Conservation (phyloP, 23 tunicate genomes). For the Styela clava region DNA sequence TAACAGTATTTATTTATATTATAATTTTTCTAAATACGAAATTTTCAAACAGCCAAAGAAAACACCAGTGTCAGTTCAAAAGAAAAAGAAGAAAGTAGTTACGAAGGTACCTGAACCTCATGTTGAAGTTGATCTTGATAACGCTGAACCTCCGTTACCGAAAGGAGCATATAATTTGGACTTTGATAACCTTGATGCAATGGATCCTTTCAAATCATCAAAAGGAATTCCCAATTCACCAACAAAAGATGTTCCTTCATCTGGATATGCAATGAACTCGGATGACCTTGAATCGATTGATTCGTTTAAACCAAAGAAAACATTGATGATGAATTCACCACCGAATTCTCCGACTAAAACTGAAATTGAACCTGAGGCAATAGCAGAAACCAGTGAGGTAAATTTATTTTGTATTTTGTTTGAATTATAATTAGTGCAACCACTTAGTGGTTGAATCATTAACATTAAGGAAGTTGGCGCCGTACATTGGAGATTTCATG, state of each 20-base stretch:
- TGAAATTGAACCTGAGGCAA: neutral
- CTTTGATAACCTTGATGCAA: constrained; percentile 55
- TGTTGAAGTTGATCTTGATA: neutral
- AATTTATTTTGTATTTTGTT: too few species aligned
- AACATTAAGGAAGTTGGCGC: too few species aligned
- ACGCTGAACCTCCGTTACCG: constrained; percentile 23
- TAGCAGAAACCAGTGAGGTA: too few species aligned
- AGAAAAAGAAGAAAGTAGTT: too few species aligned
- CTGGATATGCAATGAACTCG: constrained; percentile 14
- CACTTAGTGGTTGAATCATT: too few species aligned
- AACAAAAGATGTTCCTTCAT: neutral
- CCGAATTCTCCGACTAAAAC: neutral
- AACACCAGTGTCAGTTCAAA: too few species aligned
- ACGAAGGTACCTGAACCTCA: too few species aligned
- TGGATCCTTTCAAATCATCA: constrained; percentile 63
- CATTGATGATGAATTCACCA: constrained; percentile 24
- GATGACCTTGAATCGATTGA: constrained; percentile 11
- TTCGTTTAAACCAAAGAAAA: constrained; percentile 27
- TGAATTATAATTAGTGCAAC: too few species aligned
- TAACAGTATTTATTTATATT: too few species aligned
- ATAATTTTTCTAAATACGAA: too few species aligned
- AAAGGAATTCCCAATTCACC: constrained; percentile 29
- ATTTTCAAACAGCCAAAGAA: too few species aligned
- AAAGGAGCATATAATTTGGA: constrained; percentile 61
- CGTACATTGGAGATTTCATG: too few species aligned